Percentiles rank a stretch among this genome's conserved stretches.
Conservation (phyloP, 2,888 invertebrate species). For the Eristalis intricaria region DNA sequence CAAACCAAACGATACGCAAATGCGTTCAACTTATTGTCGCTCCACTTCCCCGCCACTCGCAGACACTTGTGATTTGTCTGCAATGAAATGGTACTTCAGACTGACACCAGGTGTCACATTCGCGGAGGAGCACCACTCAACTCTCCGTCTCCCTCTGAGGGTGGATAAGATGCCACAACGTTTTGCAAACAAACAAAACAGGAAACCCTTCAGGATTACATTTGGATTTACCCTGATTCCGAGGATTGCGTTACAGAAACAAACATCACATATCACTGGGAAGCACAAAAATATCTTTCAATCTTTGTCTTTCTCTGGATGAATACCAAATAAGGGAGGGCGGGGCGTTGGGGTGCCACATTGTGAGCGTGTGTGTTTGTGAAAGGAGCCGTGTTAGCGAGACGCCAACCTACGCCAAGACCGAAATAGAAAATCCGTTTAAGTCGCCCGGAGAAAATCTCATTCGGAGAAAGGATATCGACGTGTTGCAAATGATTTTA, state of each 20-base stretch:
- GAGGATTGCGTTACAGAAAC: background rate
- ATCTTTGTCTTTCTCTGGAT: background rate
- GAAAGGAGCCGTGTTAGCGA: background rate
- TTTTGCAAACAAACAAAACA: background rate
- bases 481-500: background rate
- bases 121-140: background rate
- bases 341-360: background rate
- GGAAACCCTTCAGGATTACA: background rate
- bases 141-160: background rate
- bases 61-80: background rate
- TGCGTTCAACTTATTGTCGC: background rate
- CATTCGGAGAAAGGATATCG: constrained; percentile 7
- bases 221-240: constrained; percentile 6
- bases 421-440: background rate
- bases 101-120: background rate
- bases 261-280: background rate
- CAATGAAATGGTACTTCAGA: background rate
- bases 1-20: background rate
- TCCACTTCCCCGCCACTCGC: background rate
- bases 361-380: background rate
- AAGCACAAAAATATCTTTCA: constrained; percentile 10
- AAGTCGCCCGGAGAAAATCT: background rate
- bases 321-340: background rate
- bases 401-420: background rate
- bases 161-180: background rate